Evolutionary conservation across 2,113 vertebrate species (phyloP), one percentile per base, ranked within the genome.

Genomic region (Toxostoma redivivum): DNA sequence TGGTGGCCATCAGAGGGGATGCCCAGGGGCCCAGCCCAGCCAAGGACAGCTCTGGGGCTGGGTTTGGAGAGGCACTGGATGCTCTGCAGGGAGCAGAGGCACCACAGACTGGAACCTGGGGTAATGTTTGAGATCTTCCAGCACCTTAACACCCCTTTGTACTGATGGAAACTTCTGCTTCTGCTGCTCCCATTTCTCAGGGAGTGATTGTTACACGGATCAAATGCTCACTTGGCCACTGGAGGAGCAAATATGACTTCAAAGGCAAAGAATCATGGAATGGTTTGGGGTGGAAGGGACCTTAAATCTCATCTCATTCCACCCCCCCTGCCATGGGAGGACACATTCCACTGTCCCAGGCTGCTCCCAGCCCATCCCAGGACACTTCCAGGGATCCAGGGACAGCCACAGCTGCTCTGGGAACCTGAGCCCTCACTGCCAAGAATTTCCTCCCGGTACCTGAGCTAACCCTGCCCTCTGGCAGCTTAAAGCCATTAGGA

Each of bases 81-180:
- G n/a, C n/a, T n/a, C n/a, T n/a, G n/a, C n/a, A 42, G 21, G 23
- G 17, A 38, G 42, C 47, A 86, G 28, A 30, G 53, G 45, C 48
- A 30, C 7, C 12, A 2, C 35, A 9, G 17, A 0, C 31, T n/a
- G 9, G 1, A 6, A 54, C 9, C 19, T 22, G 22, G 17, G n/a
- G 25, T 6, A 2, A 28, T 1, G 9, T 38, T n/a, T 58, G 48
- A 15, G 5, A 0, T 12, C 48, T 69, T 22, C 77, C 58, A 67
- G 35, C 40, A 67, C 2, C n/a, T 48, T 0, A 7, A 28, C n/a
- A 14, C n/a, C 8, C 11, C 44, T 7, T 20, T 19, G 14, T 44
- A 2, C 64, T 2, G 3, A 2, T 7, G 42, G 20, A 21, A 81
- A 15, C 47, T 13, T 22, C 84, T 48, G 15, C 58, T 66, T 17